Evolutionary conservation across 2,113 vertebrate genomes (phyloP).

Genomic region (Morone saxatilis): DNA sequence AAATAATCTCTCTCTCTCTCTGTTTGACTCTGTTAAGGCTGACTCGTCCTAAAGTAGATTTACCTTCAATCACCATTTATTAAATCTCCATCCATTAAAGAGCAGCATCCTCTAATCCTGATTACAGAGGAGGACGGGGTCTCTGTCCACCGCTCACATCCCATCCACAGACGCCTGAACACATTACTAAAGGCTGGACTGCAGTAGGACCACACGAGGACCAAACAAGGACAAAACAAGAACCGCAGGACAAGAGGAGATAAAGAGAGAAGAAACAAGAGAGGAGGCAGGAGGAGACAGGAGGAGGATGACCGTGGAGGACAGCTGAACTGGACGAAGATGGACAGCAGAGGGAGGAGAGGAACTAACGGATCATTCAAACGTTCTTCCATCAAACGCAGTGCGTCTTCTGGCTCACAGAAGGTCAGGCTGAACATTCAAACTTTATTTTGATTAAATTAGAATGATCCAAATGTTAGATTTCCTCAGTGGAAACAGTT

Average conservation of each 20-base stretch:
- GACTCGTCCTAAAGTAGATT: slow-evolving; percentile 89
- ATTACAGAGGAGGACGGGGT: slow-evolving; percentile 83
- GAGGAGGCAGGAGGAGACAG: background rate
- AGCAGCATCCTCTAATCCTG: slow-evolving; percentile 92
- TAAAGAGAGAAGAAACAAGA: background rate
- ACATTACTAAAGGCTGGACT: background rate
- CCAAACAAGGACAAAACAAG: background rate
- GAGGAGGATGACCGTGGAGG: slow-evolving; percentile 2
- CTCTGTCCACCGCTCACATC: slow-evolving; percentile 58
- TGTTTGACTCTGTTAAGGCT: background rate
- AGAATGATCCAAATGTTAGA: too few relatives aligned
- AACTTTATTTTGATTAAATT: background rate
- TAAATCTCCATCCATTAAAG: slow-evolving; percentile 94
- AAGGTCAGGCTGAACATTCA: slow-evolving; percentile 86
- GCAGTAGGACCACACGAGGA: background rate
- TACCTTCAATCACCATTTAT: slow-evolving; percentile 94
- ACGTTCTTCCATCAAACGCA: slow-evolving; percentile 83
- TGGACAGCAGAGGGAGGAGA: slow-evolving; percentile 75
- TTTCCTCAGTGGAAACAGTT: too few relatives aligned
- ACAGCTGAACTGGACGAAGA: slow-evolving; percentile 35
- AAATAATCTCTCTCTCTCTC: too few relatives aligned
- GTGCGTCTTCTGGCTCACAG: slow-evolving; percentile 86
- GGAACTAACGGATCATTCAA: slow-evolving; percentile 89
- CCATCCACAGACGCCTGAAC: slow-evolving; percentile 10
- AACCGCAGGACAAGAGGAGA: background rate